Evolutionary conservation across 1,140 invertebrate genomes (phyloP).

Genomic region (Tachypleus tridentatus): DNA sequence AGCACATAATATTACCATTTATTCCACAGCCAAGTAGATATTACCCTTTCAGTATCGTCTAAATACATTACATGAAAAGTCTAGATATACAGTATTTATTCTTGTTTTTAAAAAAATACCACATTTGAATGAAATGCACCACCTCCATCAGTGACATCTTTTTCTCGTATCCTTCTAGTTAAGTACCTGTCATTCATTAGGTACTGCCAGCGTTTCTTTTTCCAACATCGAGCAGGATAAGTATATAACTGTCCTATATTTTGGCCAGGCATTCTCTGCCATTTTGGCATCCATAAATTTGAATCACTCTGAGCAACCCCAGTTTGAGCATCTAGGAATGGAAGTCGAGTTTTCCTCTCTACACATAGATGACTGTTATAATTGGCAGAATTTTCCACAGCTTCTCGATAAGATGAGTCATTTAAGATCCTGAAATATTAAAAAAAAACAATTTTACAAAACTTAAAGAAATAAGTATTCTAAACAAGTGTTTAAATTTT

Average conservation of each 20-base stretch:
- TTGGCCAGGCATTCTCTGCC: conserved; percentile 76
- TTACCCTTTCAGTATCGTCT: neutral
- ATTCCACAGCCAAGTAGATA: neutral
- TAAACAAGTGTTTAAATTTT: too few species aligned
- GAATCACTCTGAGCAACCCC: conserved; percentile 90
- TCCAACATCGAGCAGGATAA: conserved; percentile 73
- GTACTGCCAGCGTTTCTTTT: conserved; percentile 81
- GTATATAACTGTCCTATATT: conserved; percentile 83
- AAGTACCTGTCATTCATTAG: conserved; percentile 51
- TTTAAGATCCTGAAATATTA: conserved; percentile 59
- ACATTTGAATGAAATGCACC: neutral
- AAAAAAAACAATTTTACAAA: too few species aligned
- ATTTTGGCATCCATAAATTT: conserved; percentile 69
- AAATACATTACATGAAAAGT: neutral
- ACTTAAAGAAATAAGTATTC: too few species aligned
- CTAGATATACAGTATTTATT: neutral
- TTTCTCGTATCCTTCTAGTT: conserved; percentile 22
- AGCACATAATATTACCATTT: too few species aligned
- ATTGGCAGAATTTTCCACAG: conserved; percentile 79
- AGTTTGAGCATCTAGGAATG: conserved; percentile 91
- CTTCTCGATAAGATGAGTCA: conserved; percentile 81
- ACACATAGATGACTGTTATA: conserved; percentile 84
- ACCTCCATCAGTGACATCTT: conserved; percentile 25
- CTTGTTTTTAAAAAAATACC: neutral
- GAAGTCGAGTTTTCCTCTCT: conserved; percentile 79